Base-by-base conservation (phyloP, 2,113 vertebrate species). In the Hemicordylus capensis region DNA sequence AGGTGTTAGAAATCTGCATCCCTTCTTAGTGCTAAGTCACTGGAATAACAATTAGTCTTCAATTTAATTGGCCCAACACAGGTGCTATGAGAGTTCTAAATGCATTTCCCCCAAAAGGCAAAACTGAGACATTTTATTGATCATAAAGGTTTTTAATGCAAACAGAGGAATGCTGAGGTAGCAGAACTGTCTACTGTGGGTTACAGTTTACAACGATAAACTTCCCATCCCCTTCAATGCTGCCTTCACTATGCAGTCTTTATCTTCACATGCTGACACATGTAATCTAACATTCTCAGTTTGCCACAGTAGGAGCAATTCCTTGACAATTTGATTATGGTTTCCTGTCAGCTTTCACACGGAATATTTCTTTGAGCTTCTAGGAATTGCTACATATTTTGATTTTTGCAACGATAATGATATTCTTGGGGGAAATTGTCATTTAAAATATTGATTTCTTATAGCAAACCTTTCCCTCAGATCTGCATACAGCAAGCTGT, bases 261-360 rank as follows among this genome's bases (percentile, higher is more conserved):
- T 95, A 93, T 96, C 94, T 90, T 93, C 93, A 76, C 92, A 66
- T 83, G 92, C 95, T 96, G 96, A 97, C 95, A 96, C 91, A 54
- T 91, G 90, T 94, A 95, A 96, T 96, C 95, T 92, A 95, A 90
- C 95, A 91, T 94, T 94, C 94, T 96, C 95, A 93, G 93, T 95
- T 94, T 93, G 92, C 91, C 94, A 94, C 93, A 91, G 91, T 80
- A 86, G 80, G 93, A 93, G 93, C 94, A 93, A 94, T 90, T 87
- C 91, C 94, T 95, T 96, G 96, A 97, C 95, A 96, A 95, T 96
- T 95, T 96, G 96, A 96, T 96, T 96, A 95, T 87, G 91, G 94
- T 92, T 93, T 92, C 92, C 92, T 95, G 95, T 95, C 95, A 95
- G 93, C 87, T 96, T 93, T 91, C 56, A 91, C 89, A 89, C 79